Base-by-base conservation (phyloP, 2,113 vertebrate genomes). In the Dicentrarchus labrax region DNA sequence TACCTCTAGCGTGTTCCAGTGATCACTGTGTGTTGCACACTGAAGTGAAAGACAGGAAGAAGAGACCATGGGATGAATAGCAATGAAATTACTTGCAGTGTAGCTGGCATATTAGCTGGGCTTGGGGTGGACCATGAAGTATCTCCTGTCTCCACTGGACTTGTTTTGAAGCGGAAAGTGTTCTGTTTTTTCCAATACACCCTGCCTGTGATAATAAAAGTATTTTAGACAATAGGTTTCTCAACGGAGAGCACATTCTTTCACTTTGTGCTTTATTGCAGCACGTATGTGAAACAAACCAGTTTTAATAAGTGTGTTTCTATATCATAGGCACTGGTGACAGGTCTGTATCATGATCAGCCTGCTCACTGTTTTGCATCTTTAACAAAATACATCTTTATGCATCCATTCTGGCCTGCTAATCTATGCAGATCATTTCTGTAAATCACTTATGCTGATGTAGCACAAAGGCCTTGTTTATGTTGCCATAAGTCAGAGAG, bases 401-500 rank as follows among this genome's bases (percentile, higher is more conserved):
- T 64, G 24, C 65, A 54, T 83, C 45, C 43, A 61, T 11, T 8
- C 53, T n/a, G 19, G 19, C 45, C 38, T 72, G 2, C 68, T 83
- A 76, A 84, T 89, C 67, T 41, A 47, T 62, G 69, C 54, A 80
- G 51, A 69, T 77, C 10, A 57, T 80, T 82, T 60, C 61, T 78
- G 21, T 71, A 68, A 72, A 83, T 86, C 76, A 76, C 19, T 59
- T 59, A 30, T 53, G 64, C 66, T 64, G 76, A 86, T 86, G 57
- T 57, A 56, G 41, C 60, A 79, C 74, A 68, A 82, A 80, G 56
- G 50, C 30, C 41, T 2, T 80, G 67, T 87, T 86, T 72, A 75
- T 68, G n/a, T 39, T 59, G 59, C 79, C 80, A 80, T 90, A 90
- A 86, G 86, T 89, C 90, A 86, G 71, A 56, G 76, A 72, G 70